These are phyloP conservation scores for Echinometra lucunter DNA, from an alignment of 53 echinoderm and acorn worm genomes.

Conservation along the genomic window DNA sequence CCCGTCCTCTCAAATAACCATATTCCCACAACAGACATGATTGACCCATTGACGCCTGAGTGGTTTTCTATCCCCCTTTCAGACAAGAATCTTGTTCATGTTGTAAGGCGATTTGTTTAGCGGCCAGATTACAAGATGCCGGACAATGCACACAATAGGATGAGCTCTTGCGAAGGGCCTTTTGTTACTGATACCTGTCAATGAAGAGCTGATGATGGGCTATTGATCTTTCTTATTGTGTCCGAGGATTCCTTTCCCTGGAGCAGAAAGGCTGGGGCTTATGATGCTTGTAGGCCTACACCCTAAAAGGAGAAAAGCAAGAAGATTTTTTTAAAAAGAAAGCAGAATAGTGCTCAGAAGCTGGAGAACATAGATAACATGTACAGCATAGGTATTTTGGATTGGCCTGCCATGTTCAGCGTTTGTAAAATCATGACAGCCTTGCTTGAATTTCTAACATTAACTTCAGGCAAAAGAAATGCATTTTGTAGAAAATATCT, in stretches of 20 bases:
- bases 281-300: neutral
- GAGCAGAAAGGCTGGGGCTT: neutral
- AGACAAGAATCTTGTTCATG: neutral
- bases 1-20: too few relatives aligned
- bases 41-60: neutral
- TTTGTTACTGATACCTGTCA: neutral
- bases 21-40: neutral
- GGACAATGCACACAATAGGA: constrained; percentile 30
- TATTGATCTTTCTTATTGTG: constrained; percentile 16
- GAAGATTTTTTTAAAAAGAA: neutral
- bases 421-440: neutral
- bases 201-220: constrained; percentile 21
- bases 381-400: neutral
- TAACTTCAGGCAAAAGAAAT: too few relatives aligned
- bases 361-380: neutral
- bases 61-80: constrained; percentile 19
- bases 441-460: neutral
- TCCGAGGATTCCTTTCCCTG: neutral
- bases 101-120: constrained; percentile 57
- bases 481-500: too few relatives aligned
- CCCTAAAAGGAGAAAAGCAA: neutral
- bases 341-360: too few relatives aligned
- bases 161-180: neutral
- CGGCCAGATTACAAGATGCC: constrained; percentile 14
- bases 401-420: neutral